Evolutionary conservation across 2,797 vertebrate species (phyloP).

Genomic region (Sus cebifrons): DNA sequence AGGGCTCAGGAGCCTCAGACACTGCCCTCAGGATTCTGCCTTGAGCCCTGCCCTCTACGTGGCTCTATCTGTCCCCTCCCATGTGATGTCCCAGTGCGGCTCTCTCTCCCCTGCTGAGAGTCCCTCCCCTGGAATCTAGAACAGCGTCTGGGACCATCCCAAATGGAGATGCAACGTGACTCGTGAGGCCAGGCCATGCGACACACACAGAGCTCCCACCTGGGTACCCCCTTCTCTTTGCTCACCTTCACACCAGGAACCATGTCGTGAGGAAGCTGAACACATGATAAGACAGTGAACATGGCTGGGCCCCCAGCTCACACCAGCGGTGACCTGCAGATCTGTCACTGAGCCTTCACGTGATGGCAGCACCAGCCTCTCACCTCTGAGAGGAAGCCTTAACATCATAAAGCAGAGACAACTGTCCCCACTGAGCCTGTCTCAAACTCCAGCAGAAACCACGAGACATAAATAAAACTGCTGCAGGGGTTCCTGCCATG

Average conservation of each 20-base stretch:
- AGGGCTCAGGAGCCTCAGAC: too few species aligned
- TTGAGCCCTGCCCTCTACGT: rapidly evolving
- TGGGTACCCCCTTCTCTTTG: not conserved
- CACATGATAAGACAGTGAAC: rapidly evolving
- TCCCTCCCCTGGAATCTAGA: too few species aligned
- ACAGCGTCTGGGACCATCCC: not conserved
- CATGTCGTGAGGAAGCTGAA: rapidly evolving
- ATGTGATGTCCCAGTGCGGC: rapidly evolving
- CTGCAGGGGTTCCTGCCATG: too few species aligned
- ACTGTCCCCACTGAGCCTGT: rapidly evolving
- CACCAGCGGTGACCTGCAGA: not conserved
- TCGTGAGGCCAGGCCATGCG: not conserved
- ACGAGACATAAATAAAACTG: rapidly evolving
- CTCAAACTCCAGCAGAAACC: not conserved
- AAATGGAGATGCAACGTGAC: too few species aligned
- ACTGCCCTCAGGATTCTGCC: not conserved
- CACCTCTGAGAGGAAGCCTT: not conserved
- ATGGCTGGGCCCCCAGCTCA: not conserved
- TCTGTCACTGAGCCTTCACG: rapidly evolving
- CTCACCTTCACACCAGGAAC: not conserved
- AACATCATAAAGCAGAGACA: not conserved
- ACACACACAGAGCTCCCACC: not conserved
- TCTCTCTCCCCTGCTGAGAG: too few species aligned
- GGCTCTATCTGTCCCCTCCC: not conserved
- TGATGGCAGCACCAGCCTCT: not conserved